Evolutionary conservation across 2,113 vertebrate genomes (phyloP).

Genomic region (Seriola rivoliana): DNA sequence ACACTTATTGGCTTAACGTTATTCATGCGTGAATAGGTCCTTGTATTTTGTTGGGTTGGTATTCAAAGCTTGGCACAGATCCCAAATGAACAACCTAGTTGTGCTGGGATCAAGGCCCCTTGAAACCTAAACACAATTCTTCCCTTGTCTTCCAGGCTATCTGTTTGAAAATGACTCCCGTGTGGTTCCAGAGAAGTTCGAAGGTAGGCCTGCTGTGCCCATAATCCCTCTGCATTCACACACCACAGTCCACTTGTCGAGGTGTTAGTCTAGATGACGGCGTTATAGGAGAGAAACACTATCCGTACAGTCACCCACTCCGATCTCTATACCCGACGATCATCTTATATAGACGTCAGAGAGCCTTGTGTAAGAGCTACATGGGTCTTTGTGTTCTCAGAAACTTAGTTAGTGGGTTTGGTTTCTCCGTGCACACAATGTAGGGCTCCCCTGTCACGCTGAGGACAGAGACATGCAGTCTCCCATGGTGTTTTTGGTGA

Average conservation of each 20-base stretch:
- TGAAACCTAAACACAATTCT: slow-evolving; percentile 32
- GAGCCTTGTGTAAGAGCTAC: slow-evolving; percentile 34
- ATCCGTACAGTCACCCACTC: slow-evolving; percentile 22
- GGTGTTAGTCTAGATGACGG: slow-evolving; percentile 19
- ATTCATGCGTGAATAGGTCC: slow-evolving; percentile 24
- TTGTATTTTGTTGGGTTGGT: slow-evolving; percentile 30
- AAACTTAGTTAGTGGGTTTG: slow-evolving; percentile 49
- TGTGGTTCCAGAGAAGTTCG: slow-evolving; percentile 95
- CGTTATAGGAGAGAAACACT: slow-evolving; percentile 33
- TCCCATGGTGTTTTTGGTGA: slow-evolving; percentile 58
- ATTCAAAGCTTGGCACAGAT: slow-evolving; percentile 37
- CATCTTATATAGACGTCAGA: slow-evolving; percentile 28
- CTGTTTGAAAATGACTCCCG: slow-evolving; percentile 94
- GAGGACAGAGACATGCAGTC: slow-evolving; percentile 32
- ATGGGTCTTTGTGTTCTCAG: slow-evolving; percentile 27
- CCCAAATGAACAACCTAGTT: slow-evolving; percentile 15
- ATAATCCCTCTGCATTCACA: slow-evolving; percentile 7
- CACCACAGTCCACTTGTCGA: neutral
- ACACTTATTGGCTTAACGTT: slow-evolving; percentile 15
- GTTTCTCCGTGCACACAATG: slow-evolving; percentile 57
- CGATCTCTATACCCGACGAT: slow-evolving; percentile 33
- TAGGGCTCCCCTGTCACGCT: slow-evolving; percentile 55
- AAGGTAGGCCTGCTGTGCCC: slow-evolving; percentile 86
- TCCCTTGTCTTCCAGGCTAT: slow-evolving; percentile 86
- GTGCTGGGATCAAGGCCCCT: slow-evolving; percentile 9